phyloP scores from a whole-genome alignment of 2,113 vertebrate species.

The Alouatta palliata region DNA sequence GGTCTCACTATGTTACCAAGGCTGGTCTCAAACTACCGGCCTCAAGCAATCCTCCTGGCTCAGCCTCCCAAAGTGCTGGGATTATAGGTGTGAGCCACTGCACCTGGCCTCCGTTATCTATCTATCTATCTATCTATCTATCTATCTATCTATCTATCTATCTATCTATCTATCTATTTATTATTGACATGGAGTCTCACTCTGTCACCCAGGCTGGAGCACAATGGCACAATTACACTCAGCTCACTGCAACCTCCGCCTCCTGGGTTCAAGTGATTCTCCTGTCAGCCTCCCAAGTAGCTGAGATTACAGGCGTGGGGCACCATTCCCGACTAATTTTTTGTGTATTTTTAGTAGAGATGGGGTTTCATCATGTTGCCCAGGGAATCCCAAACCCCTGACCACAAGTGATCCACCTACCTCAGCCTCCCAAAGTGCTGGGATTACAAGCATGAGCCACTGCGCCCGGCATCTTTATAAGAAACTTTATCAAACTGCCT shows the following conservation, averaged over 20 bases:
- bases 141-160: background rate
- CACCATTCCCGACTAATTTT: background rate
- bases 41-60: too few species aligned
- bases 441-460: too few species aligned
- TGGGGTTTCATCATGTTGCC: too few species aligned
- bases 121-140: background rate
- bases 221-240: background rate
- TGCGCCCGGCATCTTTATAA: background rate
- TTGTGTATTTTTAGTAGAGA: too few species aligned
- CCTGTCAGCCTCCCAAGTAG: background rate
- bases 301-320: background rate
- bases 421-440: too few species aligned
- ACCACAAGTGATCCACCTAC: too few species aligned
- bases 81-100: too few species aligned
- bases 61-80: too few species aligned
- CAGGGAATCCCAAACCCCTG: too few species aligned
- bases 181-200: background rate
- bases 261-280: background rate
- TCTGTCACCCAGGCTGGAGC: background rate
- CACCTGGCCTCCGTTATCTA: too few species aligned
- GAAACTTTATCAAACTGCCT: background rate
- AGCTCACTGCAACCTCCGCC: background rate
- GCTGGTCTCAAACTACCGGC: too few species aligned
- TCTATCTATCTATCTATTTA: background rate
- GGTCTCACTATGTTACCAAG: too few species aligned